phyloP scores from a whole-genome alignment of 1,140 invertebrate species.

The Drosophila bifasciata region DNA sequence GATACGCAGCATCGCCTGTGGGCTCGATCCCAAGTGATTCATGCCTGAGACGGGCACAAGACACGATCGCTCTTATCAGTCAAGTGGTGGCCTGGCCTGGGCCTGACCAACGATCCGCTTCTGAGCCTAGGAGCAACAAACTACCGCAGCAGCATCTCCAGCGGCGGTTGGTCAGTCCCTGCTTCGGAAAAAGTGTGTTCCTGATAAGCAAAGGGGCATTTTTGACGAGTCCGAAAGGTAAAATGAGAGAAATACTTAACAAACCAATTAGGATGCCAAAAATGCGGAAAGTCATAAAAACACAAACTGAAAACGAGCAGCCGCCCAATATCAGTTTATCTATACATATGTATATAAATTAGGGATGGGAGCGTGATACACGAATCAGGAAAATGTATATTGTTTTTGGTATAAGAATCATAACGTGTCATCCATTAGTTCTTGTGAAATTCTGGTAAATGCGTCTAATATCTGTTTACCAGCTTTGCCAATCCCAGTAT shows the following conservation, averaged over 20 bases:
- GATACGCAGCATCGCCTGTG: conserved; percentile 55
- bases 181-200: conserved; percentile 69
- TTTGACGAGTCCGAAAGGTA: conserved; percentile 45
- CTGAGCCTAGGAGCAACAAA: conserved; percentile 49
- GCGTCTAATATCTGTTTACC: too few relatives aligned
- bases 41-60: conserved; percentile 53
- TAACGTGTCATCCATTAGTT: too few relatives aligned
- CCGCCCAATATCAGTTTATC: conserved; percentile 60
- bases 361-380: conserved; percentile 22
- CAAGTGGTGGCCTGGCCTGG: conserved; percentile 21
- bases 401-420: too few relatives aligned
- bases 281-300: conserved; percentile 71
- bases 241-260: conserved; percentile 66
- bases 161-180: too few relatives aligned
- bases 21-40: conserved; percentile 49
- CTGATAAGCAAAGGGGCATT: conserved; percentile 66
- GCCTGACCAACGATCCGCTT: conserved; percentile 19
- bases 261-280: conserved; percentile 83
- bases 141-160: conserved; percentile 25
- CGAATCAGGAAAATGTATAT: too few relatives aligned
- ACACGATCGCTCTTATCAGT: conserved; percentile 67
- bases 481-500: too few relatives aligned
- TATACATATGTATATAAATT: conserved; percentile 51
- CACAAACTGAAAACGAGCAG: conserved; percentile 40
- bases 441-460: too few relatives aligned